phyloP scores from a whole-genome alignment of 2,113 vertebrate species.

The Nothoprocta pentlandii region DNA sequence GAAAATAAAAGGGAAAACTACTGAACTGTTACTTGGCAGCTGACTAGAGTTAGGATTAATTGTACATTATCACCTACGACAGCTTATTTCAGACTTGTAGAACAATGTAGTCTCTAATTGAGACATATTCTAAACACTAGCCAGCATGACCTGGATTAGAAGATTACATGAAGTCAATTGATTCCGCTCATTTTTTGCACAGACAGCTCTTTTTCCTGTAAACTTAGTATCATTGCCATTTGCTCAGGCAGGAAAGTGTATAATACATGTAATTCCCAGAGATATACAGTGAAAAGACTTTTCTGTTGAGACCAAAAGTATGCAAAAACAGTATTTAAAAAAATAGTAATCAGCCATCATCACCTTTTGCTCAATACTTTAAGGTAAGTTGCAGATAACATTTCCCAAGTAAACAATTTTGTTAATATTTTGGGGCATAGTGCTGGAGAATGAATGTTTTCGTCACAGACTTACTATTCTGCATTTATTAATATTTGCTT shows the following conservation, averaged over 20 bases:
- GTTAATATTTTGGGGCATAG: neutral
- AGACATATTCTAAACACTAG: neutral
- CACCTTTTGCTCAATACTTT: neutral
- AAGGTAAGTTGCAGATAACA: neutral
- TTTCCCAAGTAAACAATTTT: neutral
- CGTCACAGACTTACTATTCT: neutral
- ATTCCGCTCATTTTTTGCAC: neutral
- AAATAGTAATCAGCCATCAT: neutral
- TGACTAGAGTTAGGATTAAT: neutral
- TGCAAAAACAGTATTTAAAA: neutral
- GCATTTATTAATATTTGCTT: neutral
- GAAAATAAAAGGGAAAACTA: neutral
- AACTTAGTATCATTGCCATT: neutral
- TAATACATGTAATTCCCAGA: neutral
- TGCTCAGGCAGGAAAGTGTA: neutral
- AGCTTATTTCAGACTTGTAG: slow-evolving; percentile 25
- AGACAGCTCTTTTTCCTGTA: neutral
- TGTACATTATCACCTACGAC: slow-evolving; percentile 19
- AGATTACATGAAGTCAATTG: neutral
- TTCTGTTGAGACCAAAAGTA: neutral
- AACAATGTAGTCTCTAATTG: neutral
- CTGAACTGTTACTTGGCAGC: neutral
- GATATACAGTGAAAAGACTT: neutral
- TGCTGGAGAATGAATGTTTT: neutral
- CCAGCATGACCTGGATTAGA: neutral